Evolutionary conservation across 1,140 invertebrate genomes (phyloP), one percentile per base, ranked within the genome.

Genomic region (Euglossa dilemma): DNA sequence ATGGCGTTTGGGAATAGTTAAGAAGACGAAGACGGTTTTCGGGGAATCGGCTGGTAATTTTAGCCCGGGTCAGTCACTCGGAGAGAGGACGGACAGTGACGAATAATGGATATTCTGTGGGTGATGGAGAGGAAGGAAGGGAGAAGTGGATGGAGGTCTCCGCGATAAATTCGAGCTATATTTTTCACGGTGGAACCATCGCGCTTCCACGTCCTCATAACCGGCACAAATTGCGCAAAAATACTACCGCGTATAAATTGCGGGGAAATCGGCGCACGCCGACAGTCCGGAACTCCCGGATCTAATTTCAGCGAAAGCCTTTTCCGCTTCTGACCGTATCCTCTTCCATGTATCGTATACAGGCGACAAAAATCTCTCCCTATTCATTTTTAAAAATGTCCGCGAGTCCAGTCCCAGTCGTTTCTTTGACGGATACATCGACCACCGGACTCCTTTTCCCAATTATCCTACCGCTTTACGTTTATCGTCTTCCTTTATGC

Each of bases 161-260:
- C 75, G 76, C 90, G 90, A 91, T 90, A 91, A 91, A 91, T 91
- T 90, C 81, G 72, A 75, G 84, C 84, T 88, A 90, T 91, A 90
- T 91, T 91, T 91, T 87, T 85, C 86, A 86, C 75, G 78, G 84
- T 80, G 83, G 86, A 83, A 88, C 66, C 84, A 81, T 88, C 74
- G 77, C 80, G 79, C 74, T 86, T 82, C 82, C 87, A 82, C 76
- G 81, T 91, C 84, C 90, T 91, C 90, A 90, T 91, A 91, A 91
- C 88, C 83, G 80, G 86, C 90, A 90, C 86, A 91, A 91, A 91
- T 91, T 91, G 90, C 87, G 73, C 90, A 91, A 91, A 91, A 91
- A 91, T 91, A 91, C 85, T 91, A 83, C 56, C 74, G 83, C 86
- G 75, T 90, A 91, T 89, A 91, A 90, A 90, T 91, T 90, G 90